phyloP scores from a whole-genome alignment of 2,113 vertebrate genomes.

The Tinamus guttatus region DNA sequence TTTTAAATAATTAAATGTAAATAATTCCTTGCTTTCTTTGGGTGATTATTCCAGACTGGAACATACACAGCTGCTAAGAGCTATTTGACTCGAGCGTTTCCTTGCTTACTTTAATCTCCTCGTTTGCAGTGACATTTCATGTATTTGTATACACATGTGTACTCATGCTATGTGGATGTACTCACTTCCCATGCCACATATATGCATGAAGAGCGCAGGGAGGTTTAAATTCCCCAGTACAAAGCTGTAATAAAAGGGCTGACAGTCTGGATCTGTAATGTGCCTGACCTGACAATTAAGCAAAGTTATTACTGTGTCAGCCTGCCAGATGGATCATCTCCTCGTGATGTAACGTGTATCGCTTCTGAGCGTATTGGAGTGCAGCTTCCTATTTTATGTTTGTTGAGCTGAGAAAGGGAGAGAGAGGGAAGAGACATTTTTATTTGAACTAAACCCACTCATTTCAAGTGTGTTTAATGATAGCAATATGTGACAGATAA shows the following conservation, averaged over 20 bases:
- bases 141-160: not conserved
- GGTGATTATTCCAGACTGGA: constrained; percentile 43
- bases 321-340: constrained; percentile 78
- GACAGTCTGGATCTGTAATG: constrained; percentile 73
- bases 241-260: constrained; percentile 58
- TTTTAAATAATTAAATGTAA: constrained; percentile 58
- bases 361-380: constrained; percentile 69
- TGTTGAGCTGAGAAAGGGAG: constrained; percentile 58
- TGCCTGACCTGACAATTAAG: constrained; percentile 81
- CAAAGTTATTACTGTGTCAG: constrained; percentile 77
- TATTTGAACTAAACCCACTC: constrained; percentile 80
- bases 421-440: constrained; percentile 71
- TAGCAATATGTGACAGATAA: constrained; percentile 78
- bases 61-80: constrained; percentile 34
- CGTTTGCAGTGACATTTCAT: not conserved
- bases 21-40: constrained; percentile 58
- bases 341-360: constrained; percentile 55
- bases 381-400: constrained; percentile 66
- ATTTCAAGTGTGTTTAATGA: constrained; percentile 78
- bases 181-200: not conserved
- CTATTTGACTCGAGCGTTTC: constrained; percentile 36
- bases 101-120: constrained; percentile 39
- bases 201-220: not conserved
- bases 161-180: not conserved
- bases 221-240: constrained; percentile 31